Evolutionary conservation across 2,888 invertebrate species (phyloP), one percentile per base, ranked within the genome.

Genomic region (Steromphala cineraria): DNA sequence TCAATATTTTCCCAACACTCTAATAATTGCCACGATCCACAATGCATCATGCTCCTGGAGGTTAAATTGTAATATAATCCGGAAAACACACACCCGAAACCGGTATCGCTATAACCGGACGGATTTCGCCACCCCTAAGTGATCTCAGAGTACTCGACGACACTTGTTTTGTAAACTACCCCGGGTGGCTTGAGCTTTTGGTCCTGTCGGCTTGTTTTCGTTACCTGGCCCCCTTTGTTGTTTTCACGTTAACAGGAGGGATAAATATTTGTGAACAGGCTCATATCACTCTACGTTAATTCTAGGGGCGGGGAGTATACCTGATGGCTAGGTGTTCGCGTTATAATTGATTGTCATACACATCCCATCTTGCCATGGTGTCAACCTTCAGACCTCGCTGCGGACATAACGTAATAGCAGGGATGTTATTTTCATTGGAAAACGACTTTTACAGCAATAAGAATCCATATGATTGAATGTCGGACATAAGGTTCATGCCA

Each of bases 1-100:
- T 31, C 76, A 76, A 76, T 76, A 76, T 76, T 76, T 76, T 76
- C 53, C 24, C 76, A 55, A 76, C 76, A 76, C 76, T 76, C 55
- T n/a, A 76, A 76, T 71, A 71, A 71, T 71, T 71, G 71, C 28
- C 71, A 36, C 71, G 71, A 71, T 40, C 71, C 71, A 36, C 31
- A 71, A 71, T 36, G 31, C 71, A 36, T 17, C 71, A 71, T 28
- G 71, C 19, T 19, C 71, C 36, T 10, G 31, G 71, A n/a, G 40
- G 40, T 17, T 28, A 71, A 71, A 17, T 31, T 71, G 71, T 71
- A 71, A 71, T 71, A 71, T 71, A 71, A 71, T 71, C 71, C 71
- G 71, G 71, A 17, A 71, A 71, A 71, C 36, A 71, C 71, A 71
- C 28, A 71, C 71, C 31, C 19, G 71, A 71, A 36, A 71, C 28